These are phyloP conservation scores for Aphidius ervi DNA, from an alignment of 1,140 invertebrate species.

Conservation along the genomic window DNA sequence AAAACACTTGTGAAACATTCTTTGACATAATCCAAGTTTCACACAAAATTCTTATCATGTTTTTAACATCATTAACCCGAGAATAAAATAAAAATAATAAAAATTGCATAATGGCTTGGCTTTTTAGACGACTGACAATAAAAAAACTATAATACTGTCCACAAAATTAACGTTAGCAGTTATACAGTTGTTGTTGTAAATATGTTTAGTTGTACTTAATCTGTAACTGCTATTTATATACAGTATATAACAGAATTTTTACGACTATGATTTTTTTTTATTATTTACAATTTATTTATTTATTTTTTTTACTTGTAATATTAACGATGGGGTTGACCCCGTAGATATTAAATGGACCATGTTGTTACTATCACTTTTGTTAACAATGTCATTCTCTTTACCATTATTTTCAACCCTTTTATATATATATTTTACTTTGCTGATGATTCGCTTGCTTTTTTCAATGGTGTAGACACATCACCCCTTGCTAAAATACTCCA, in stretches of 20 bases:
- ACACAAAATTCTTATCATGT: too few relatives aligned
- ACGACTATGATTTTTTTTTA: constrained; percentile 16
- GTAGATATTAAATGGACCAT: constrained; percentile 12
- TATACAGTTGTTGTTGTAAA: constrained; percentile 36
- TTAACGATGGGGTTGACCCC: neutral
- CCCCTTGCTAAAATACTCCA: constrained; percentile 1
- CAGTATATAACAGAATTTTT: constrained; percentile 27
- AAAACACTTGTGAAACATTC: neutral
- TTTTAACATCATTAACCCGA: too few relatives aligned
- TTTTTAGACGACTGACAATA: too few relatives aligned
- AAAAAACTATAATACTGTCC: too few relatives aligned
- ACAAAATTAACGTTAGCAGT: constrained; percentile 30
- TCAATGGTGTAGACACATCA: neutral
- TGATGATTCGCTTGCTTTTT: constrained; percentile 3
- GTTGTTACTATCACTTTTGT: constrained; percentile 9
- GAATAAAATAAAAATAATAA: too few relatives aligned
- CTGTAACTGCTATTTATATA: constrained; percentile 19
- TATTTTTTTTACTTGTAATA: neutral
- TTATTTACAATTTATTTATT: neutral
- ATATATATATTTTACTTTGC: neutral
- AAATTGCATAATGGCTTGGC: too few relatives aligned
- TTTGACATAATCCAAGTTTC: neutral
- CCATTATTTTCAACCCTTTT: constrained; percentile 1
- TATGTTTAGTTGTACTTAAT: constrained; percentile 41
- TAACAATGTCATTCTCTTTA: constrained; percentile 3